Conservation (phyloP, 2,113 vertebrate genomes). For the Lethenteron camtschaticum region DNA sequence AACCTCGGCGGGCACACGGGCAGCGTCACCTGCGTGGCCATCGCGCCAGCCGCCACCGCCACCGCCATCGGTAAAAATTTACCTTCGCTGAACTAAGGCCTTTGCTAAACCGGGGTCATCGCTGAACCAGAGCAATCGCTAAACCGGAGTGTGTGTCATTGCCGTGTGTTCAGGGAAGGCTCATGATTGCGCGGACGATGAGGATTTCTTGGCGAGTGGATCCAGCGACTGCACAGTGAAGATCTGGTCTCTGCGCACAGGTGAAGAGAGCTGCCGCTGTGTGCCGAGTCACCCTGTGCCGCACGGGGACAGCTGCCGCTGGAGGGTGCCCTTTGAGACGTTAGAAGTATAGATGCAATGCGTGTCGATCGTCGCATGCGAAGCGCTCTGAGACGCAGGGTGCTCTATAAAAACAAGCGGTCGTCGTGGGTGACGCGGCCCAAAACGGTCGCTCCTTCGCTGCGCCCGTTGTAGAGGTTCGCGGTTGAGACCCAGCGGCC, state of each 20-base stretch:
- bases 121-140: constrained; percentile 2
- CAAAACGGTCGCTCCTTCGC: too few relatives aligned
- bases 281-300: too few relatives aligned
- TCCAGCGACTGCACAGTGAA: constrained; percentile 33
- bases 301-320: too few relatives aligned
- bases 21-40: constrained; percentile 31
- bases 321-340: too few relatives aligned
- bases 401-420: too few relatives aligned
- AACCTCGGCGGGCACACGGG: constrained; percentile 40
- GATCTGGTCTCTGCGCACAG: constrained; percentile 33
- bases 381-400: too few relatives aligned
- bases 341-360: too few relatives aligned
- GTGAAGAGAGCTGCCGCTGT: constrained; percentile 13
- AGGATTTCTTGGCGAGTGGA: constrained; percentile 35
- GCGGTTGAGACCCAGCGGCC: too few relatives aligned
- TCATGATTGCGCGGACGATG: constrained; percentile 23
- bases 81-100: background rate
- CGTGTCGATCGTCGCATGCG: too few relatives aligned
- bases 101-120: background rate
- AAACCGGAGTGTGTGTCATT: constrained; percentile 9
- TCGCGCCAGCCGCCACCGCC: constrained; percentile 15
- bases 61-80: background rate
- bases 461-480: too few relatives aligned
- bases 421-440: too few relatives aligned
- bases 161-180: constrained; percentile 17